Conservation (phyloP, 2,797 vertebrate genomes). For the Simalia tracyae region DNA sequence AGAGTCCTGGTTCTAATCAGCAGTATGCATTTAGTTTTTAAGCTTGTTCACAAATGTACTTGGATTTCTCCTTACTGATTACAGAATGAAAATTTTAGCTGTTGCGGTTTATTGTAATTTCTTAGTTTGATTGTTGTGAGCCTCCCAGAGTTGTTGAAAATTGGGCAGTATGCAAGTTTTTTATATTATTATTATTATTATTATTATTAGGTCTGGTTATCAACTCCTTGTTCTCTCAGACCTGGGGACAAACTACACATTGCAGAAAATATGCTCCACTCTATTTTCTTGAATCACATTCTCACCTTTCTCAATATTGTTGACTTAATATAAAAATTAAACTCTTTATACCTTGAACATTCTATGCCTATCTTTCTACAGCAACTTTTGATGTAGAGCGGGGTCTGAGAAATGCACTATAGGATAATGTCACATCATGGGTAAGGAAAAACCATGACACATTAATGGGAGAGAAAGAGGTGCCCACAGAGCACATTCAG, state of each 20-base stretch:
- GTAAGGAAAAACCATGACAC: neutral
- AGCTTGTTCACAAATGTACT: neutral
- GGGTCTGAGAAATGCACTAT: neutral
- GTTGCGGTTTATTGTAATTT: neutral
- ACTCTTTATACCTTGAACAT: neutral
- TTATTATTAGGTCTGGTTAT: neutral
- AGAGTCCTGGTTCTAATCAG: neutral
- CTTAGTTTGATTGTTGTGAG: neutral
- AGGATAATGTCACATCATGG: neutral
- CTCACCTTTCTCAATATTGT: neutral
- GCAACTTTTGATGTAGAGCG: neutral
- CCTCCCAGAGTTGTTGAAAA: neutral
- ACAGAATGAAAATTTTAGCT: neutral
- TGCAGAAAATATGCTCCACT: neutral
- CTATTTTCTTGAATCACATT: neutral
- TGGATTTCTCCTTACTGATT: neutral
- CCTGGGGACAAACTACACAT: neutral
- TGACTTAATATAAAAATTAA: slow-evolving; percentile 13
- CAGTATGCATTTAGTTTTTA: neutral
- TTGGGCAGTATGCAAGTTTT: neutral
- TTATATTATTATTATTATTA: neutral
- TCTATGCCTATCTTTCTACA: neutral
- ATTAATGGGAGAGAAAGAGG: slow-evolving; percentile 18
- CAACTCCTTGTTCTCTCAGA: neutral
- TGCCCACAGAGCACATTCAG: neutral